Evolutionary conservation across 1,140 invertebrate genomes (phyloP).

Genomic region (Lucilia cuprina): DNA sequence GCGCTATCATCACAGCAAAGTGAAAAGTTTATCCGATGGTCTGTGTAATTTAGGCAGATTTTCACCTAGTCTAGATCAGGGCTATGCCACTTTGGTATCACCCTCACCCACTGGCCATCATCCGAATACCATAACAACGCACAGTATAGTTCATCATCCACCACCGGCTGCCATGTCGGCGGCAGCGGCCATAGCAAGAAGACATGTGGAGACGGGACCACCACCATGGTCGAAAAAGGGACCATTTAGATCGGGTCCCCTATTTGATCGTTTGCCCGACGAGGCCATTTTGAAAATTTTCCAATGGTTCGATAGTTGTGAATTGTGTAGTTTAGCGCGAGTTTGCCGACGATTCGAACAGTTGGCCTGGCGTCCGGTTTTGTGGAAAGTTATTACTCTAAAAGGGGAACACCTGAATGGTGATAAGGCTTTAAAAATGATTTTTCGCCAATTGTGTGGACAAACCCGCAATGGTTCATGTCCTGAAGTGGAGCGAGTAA

Average conservation of each 20-base stretch:
- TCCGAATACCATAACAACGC: slow-evolving; percentile 52
- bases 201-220: slow-evolving; percentile 43
- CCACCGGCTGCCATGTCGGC: slow-evolving; percentile 46
- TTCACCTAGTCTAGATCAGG: slow-evolving; percentile 73
- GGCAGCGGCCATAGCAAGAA: slow-evolving; percentile 21
- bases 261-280: slow-evolving; percentile 67
- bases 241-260: slow-evolving; percentile 53
- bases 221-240: slow-evolving; percentile 59
- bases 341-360: slow-evolving; percentile 84
- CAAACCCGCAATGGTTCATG: slow-evolving; percentile 68
- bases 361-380: slow-evolving; percentile 79
- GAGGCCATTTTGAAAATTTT: slow-evolving; percentile 72
- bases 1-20: slow-evolving; percentile 54
- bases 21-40: slow-evolving; percentile 58
- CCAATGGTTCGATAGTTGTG: slow-evolving; percentile 77
- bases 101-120: slow-evolving; percentile 63
- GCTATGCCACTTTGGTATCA: slow-evolving; percentile 77
- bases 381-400: slow-evolving; percentile 77
- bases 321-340: slow-evolving; percentile 79
- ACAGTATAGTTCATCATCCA: slow-evolving; percentile 44
- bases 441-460: slow-evolving; percentile 69
- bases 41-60: slow-evolving; percentile 61
- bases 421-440: slow-evolving; percentile 73
- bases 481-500: slow-evolving; percentile 70
- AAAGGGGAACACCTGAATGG: slow-evolving; percentile 72